These are phyloP conservation scores for Tanytarsus gracilentus DNA, from an alignment of 2,888 invertebrate species.

Conservation along the genomic window DNA sequence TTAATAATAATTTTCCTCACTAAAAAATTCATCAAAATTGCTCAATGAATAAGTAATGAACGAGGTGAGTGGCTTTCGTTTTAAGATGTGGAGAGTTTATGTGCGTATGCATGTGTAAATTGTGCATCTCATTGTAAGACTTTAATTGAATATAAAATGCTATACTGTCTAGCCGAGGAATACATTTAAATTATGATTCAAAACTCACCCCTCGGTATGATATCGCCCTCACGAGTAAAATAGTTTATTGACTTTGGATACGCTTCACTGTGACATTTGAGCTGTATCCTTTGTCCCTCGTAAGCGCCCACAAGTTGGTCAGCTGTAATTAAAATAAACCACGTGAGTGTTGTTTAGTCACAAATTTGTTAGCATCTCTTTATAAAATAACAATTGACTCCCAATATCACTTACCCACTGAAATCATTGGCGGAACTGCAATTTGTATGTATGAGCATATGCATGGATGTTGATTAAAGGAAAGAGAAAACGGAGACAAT, in stretches of 20 bases:
- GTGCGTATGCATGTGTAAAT: too few relatives aligned
- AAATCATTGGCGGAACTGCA: constrained; percentile 76
- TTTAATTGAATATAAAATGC: constrained; percentile 8
- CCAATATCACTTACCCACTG: constrained; percentile 47
- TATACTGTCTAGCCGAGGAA: too few relatives aligned
- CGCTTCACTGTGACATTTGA: constrained; percentile 77
- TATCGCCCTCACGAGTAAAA: constrained; percentile 72
- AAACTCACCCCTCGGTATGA: constrained; percentile 62
- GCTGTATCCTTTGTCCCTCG: constrained; percentile 60
- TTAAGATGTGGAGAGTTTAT: too few relatives aligned
- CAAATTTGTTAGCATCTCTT: neutral
- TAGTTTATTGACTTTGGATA: constrained; percentile 81
- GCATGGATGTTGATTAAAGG: constrained; percentile 9
- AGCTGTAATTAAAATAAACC: constrained; percentile 22
- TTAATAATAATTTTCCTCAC: too few relatives aligned
- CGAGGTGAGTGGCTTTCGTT: neutral
- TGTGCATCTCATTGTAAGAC: neutral
- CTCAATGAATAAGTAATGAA: neutral
- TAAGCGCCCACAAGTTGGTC: constrained; percentile 76
- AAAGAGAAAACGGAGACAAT: neutral
- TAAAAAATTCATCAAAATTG: constrained; percentile 2
- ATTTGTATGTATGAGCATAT: too few relatives aligned
- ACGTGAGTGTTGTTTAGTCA: neutral
- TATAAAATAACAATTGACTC: neutral
- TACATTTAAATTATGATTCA: neutral